Evolutionary conservation across 92 coral and sea anemone species (phyloP), one percentile per base, ranked within the genome.

Genomic region (Galaxea fascicularis): DNA sequence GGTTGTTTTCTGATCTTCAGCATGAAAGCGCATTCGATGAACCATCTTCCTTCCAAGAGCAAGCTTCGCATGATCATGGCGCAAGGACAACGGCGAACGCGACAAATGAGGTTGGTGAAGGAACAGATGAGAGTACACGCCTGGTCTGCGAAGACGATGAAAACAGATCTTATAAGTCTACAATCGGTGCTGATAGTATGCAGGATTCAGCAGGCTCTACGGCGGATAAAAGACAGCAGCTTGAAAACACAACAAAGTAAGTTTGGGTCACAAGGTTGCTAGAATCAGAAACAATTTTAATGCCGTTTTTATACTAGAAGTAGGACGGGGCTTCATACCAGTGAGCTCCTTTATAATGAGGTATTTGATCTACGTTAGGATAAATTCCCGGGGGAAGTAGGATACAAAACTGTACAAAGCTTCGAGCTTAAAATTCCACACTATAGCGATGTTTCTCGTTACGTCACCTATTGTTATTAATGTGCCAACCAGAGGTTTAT

Each of bases 191-290:
- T 15, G 35, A 20, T 45, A 58, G 3, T 24, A 4, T n/a, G 9
- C 31, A 52, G 4, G 64, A 53, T 26, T 27, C 79, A 54, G 65
- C 16, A 20, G 71, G 16, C 24, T 51, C 83, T 20, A 27, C 66
- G 13, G 41, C 77, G 20, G 77, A 71, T 1, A 56, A 56, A 69
- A 24, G 86, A 28, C 68, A 82, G 57, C 44, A 82, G 17, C 78
- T 56, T n/a, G 70, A 82, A 13, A 28, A 57, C 12, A 70, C 78
- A 13, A 82, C 86, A 17, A 82, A 54, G 86, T 82, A 71, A 82
- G 86, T 22, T 16, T 8, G 1, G 0, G 14, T 26, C 25, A 16
- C 29, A 28, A 14, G 1, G 25, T 25, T 14, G 15, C 26, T 20
- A 69, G 4, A 62, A 62, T 20, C 30, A 7, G 15, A 24, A 62